phyloP scores from a whole-genome alignment of 1,140 invertebrate genomes.

The Cherax destructor region DNA sequence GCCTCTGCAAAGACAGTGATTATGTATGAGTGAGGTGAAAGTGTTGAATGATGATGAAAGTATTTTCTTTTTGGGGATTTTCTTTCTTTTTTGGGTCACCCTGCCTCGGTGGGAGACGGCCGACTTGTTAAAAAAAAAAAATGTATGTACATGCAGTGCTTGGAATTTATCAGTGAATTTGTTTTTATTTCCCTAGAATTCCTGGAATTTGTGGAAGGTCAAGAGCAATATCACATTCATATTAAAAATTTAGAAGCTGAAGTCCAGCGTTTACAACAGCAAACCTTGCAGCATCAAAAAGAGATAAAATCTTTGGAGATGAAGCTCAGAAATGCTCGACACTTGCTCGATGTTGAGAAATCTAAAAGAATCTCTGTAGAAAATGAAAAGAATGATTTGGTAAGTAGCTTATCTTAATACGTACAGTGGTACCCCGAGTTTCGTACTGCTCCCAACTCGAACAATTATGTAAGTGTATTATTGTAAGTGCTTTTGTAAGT shows the following conservation, averaged over 20 bases:
- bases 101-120: too few species aligned
- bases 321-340: slow-evolving; percentile 56
- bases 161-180: background rate
- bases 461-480: too few species aligned
- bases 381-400: slow-evolving; percentile 56
- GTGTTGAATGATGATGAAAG: too few species aligned
- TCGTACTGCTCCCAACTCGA: too few species aligned
- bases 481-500: too few species aligned
- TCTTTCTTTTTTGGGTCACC: too few species aligned
- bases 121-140: too few species aligned
- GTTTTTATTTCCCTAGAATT: slow-evolving; percentile 31
- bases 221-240: background rate
- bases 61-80: too few species aligned
- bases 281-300: slow-evolving; percentile 18
- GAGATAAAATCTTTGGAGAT: slow-evolving; percentile 41
- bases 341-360: slow-evolving; percentile 51
- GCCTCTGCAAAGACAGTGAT: too few species aligned
- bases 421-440: too few species aligned
- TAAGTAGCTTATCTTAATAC: background rate
- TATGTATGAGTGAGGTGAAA: too few species aligned
- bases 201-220: slow-evolving; percentile 38
- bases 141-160: too few species aligned
- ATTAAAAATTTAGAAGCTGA: slow-evolving; percentile 14
- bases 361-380: slow-evolving; percentile 20
- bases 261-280: slow-evolving; percentile 37